Evolutionary conservation across 2,113 vertebrate genomes (phyloP).

Genomic region (Nannospalax galili): DNA sequence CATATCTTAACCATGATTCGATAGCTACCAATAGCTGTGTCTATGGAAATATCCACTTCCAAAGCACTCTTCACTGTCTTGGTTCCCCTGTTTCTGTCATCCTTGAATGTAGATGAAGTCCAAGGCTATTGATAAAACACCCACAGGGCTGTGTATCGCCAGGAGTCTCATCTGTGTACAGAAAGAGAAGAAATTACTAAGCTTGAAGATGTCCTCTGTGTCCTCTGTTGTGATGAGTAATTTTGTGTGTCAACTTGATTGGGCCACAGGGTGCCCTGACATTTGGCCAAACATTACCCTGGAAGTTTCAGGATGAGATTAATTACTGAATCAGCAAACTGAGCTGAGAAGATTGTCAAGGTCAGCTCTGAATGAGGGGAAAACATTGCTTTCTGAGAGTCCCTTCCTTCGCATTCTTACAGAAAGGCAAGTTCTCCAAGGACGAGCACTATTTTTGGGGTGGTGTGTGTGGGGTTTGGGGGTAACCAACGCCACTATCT

Average conservation of each 20-base stretch:
- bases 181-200: not conserved
- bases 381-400: not conserved
- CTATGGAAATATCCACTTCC: not conserved
- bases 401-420: not conserved
- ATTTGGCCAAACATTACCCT: not conserved
- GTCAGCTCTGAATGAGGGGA: not conserved
- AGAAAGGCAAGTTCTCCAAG: not conserved
- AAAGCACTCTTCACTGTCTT: not conserved
- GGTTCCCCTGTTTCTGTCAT: not conserved
- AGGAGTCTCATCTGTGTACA: not conserved
- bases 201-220: not conserved
- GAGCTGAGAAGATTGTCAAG: not conserved
- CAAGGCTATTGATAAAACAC: not conserved
- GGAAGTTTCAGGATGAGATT: not conserved
- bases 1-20: not conserved
- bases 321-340: not conserved
- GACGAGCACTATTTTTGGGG: fast-evolving
- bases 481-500: not conserved
- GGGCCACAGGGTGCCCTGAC: not conserved
- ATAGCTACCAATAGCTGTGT: not conserved
- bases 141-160: not conserved
- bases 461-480: too few species aligned
- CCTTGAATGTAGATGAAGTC: not conserved
- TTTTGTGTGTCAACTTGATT: not conserved
- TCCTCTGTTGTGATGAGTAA: not conserved